phyloP scores from a whole-genome alignment of 2,797 vertebrate species.

The Rhynchonycteris naso region DNA sequence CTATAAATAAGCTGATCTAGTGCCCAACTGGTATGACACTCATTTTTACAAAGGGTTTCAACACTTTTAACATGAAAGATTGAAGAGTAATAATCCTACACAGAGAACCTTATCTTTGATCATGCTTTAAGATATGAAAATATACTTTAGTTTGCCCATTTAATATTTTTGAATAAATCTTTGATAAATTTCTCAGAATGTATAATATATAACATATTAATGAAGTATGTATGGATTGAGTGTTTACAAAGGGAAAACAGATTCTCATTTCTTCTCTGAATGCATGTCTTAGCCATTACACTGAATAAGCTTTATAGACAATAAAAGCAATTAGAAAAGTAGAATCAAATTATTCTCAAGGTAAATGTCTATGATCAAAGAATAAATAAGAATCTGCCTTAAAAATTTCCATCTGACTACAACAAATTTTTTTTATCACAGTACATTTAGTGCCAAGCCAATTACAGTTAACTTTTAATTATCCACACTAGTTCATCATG shows the following conservation, averaged over 20 bases:
- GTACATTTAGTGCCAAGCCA: constrained; percentile 12
- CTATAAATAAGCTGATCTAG: neutral
- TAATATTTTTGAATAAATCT: neutral
- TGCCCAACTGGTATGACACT: neutral
- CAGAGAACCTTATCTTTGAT: neutral
- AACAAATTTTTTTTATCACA: constrained; percentile 25
- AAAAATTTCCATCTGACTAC: neutral
- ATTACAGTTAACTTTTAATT: neutral
- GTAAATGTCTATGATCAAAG: constrained; percentile 11
- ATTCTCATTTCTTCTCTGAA: constrained; percentile 21
- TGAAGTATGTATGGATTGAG: neutral
- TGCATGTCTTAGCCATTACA: neutral
- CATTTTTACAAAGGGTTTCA: constrained; percentile 52
- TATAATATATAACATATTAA: neutral
- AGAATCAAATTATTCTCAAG: neutral
- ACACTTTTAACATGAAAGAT: constrained; percentile 31
- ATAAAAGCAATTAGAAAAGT: constrained; percentile 22
- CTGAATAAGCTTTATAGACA: neutral
- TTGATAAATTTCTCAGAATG: neutral
- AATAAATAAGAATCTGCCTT: constrained; percentile 18
- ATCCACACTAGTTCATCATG: neutral
- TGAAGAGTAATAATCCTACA: neutral
- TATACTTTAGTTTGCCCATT: constrained; percentile 39
- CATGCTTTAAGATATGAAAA: constrained; percentile 16
- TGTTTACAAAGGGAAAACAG: neutral